A percentile compares a stretch with the other conserved stretches of the same genome.
Conservation (phyloP, 2,888 invertebrate genomes). For the Cephonodes hylas region DNA sequence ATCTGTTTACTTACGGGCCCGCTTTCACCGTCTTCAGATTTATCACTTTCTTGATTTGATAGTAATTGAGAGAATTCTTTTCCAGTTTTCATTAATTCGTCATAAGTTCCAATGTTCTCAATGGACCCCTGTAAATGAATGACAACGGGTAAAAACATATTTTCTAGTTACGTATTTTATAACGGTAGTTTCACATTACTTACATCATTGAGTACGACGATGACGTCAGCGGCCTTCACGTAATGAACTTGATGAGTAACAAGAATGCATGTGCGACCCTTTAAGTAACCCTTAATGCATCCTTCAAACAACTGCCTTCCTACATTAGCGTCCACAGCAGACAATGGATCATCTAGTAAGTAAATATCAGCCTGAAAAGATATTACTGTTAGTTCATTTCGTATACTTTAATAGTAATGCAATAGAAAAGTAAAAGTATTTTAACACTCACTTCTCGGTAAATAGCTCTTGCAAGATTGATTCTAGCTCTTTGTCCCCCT, state of each 20-base stretch:
- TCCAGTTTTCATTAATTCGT: conserved; percentile 77
- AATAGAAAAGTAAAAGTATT: background rate
- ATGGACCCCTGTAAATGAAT: conserved; percentile 69
- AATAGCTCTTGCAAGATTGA: conserved; percentile 88
- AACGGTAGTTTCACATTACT: background rate
- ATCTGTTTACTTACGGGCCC: conserved; percentile 21
- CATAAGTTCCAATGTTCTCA: conserved; percentile 82
- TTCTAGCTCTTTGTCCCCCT: conserved; percentile 91
- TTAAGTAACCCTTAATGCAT: conserved; percentile 84
- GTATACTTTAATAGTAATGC: background rate
- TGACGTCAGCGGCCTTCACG: conserved; percentile 69
- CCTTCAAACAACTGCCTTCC: conserved; percentile 87
- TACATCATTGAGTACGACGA: conserved; percentile 79
- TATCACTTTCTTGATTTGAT: conserved; percentile 49
- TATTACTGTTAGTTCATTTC: background rate
- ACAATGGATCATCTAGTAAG: conserved; percentile 90
- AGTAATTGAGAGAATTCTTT: conserved; percentile 71
- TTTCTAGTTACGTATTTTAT: background rate
- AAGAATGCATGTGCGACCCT: conserved; percentile 85
- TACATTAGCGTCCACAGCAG: conserved; percentile 90
- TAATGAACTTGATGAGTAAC: conserved; percentile 93
- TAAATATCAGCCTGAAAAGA: conserved; percentile 85
- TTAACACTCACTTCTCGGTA: conserved; percentile 85
- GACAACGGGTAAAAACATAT: background rate
- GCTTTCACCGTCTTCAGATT: conserved; percentile 32